These are phyloP conservation scores for Drosophila borealis DNA, from an alignment of 2,888 invertebrate genomes.

Conservation along the genomic window DNA sequence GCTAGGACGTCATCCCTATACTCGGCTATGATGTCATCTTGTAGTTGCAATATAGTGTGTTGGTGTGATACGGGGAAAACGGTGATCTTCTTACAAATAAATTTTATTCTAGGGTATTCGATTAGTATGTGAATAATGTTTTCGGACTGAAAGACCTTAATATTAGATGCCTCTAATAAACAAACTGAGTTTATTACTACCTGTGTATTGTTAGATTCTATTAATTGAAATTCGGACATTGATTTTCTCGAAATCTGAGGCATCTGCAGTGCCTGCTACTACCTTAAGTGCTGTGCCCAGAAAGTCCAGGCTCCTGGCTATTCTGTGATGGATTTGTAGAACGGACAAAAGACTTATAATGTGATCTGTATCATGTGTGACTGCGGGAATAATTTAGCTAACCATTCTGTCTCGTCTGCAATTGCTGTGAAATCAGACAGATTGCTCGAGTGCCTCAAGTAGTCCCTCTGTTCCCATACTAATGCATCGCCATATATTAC, in stretches of 20 bases:
- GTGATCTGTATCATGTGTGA: background rate
- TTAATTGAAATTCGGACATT: background rate
- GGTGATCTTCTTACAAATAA: too few relatives aligned
- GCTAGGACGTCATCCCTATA: too few relatives aligned
- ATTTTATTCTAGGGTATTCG: background rate
- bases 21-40: too few relatives aligned
- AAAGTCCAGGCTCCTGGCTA: too few relatives aligned
- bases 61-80: too few relatives aligned
- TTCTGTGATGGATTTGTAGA: background rate
- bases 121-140: too few relatives aligned
- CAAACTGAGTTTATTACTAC: background rate
- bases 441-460: too few relatives aligned
- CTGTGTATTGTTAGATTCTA: background rate
- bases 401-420: background rate
- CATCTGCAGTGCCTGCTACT: background rate
- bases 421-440: background rate
- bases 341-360: background rate
- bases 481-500: background rate
- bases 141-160: too few relatives aligned
- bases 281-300: slow-evolving; percentile 1
- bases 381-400: too few relatives aligned
- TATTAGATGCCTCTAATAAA: background rate
- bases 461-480: too few relatives aligned
- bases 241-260: background rate
- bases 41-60: too few relatives aligned